Conservation (phyloP, 2,888 invertebrate genomes). For the Temnothorax rugatulus region DNA sequence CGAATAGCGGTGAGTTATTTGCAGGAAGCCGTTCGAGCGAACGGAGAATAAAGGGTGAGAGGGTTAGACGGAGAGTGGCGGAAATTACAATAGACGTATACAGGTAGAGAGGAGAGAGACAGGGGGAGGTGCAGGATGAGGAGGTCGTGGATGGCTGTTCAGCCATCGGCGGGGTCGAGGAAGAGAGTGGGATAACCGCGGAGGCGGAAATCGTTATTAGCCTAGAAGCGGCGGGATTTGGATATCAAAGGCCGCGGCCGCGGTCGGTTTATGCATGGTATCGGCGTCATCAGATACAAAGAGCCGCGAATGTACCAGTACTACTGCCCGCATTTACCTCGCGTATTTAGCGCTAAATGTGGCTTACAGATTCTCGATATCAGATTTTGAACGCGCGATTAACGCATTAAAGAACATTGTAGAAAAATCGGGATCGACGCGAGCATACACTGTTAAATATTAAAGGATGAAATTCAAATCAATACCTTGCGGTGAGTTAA, state of each 20-base stretch:
- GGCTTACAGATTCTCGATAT: not conserved
- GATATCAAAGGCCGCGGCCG: slow-evolving; percentile 45
- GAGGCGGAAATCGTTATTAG: slow-evolving; percentile 56
- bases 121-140: not conserved
- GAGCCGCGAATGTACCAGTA: slow-evolving; percentile 14
- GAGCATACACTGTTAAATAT: too few species aligned
- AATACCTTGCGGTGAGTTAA: too few species aligned
- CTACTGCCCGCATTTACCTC: not conserved
- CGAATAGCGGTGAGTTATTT: slow-evolving; percentile 52
- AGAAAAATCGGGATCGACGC: not conserved
- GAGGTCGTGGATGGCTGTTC: slow-evolving; percentile 22
- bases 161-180: slow-evolving; percentile 18
- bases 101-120: not conserved
- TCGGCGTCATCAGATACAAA: slow-evolving; percentile 50
- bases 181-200: slow-evolving; percentile 39
- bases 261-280: slow-evolving; percentile 40
- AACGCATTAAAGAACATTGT: not conserved
- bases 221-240: slow-evolving; percentile 51
- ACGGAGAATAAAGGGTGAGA: slow-evolving; percentile 43
- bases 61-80: slow-evolving; percentile 45
- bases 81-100: slow-evolving; percentile 55
- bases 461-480: too few species aligned
- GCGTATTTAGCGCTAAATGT: not conserved
- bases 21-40: slow-evolving; percentile 49
- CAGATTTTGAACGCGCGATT: not conserved